A percentile compares a stretch with the other conserved stretches of the same genome.
Evolutionary conservation across 2,797 vertebrate genomes (phyloP).

Genomic region (Sebastes aleutianus): DNA sequence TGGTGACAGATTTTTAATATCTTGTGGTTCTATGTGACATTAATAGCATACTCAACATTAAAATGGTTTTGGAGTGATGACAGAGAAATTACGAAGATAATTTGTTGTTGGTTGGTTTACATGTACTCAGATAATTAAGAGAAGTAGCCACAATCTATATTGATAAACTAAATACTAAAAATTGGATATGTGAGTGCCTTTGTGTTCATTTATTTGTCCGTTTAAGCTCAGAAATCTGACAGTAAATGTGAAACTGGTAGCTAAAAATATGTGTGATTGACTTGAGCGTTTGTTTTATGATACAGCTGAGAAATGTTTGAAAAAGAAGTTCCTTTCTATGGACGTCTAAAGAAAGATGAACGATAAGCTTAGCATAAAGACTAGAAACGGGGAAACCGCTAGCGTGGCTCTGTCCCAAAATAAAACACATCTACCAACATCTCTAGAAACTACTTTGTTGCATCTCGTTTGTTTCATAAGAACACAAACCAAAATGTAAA

Average conservation of each 20-base stretch:
- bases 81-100: not conserved
- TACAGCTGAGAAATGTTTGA: not conserved
- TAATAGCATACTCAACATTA: not conserved
- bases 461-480: not conserved
- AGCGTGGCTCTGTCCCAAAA: not conserved
- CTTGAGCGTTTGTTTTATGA: not conserved
- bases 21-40: conserved; percentile 30
- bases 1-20: conserved; percentile 35
- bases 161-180: not conserved
- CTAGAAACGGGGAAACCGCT: not conserved
- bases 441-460: not conserved
- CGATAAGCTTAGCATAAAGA: not conserved
- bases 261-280: not conserved
- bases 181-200: not conserved
- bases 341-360: not conserved
- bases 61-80: conserved; percentile 2
- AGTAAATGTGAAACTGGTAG: not conserved
- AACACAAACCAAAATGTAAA: not conserved
- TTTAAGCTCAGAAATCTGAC: not conserved
- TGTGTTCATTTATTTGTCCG: not conserved
- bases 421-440: not conserved
- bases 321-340: not conserved
- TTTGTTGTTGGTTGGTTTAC: not conserved
- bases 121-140: not conserved
- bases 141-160: not conserved